Conservation (phyloP, 2,113 vertebrate genomes). For the Xerus inauris region DNA sequence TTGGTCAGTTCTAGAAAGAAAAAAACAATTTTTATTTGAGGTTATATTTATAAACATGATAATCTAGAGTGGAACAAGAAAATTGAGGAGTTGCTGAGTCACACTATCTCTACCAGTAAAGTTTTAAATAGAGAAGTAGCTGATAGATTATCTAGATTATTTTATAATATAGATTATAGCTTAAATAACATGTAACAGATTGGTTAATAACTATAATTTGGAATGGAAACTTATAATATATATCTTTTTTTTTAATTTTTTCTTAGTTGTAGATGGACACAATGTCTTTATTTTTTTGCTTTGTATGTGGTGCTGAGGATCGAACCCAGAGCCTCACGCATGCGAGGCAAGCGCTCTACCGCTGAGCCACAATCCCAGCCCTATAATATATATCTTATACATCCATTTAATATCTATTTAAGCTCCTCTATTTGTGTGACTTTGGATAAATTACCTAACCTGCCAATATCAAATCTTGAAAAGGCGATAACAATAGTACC, state of each 20-base stretch:
- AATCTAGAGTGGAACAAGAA: conserved; percentile 14
- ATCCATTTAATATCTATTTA: background rate
- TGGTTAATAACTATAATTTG: background rate
- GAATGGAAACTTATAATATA: conserved; percentile 34
- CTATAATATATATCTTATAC: background rate
- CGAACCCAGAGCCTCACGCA: no score
- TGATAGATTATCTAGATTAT: background rate
- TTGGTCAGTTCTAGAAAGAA: conserved; percentile 74
- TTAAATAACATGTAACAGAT: background rate
- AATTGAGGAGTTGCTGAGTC: background rate
- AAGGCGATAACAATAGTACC: background rate
- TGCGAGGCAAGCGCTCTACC: no score
- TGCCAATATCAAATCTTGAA: conserved; percentile 7
- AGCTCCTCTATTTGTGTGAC: background rate
- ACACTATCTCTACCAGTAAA: conserved; percentile 16
- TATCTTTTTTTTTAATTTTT: no score
- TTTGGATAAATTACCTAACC: conserved; percentile 15
- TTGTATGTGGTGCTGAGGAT: no score
- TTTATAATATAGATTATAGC: background rate
- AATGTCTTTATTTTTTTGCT: no score
- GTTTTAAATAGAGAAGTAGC: background rate
- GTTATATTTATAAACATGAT: conserved; percentile 20
- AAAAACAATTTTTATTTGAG: conserved; percentile 63
- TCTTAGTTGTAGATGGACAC: no score
- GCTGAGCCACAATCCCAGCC: no score